Conservation (phyloP, 2,888 invertebrate species). For the Imbricaverruca yamaguchii region DNA sequence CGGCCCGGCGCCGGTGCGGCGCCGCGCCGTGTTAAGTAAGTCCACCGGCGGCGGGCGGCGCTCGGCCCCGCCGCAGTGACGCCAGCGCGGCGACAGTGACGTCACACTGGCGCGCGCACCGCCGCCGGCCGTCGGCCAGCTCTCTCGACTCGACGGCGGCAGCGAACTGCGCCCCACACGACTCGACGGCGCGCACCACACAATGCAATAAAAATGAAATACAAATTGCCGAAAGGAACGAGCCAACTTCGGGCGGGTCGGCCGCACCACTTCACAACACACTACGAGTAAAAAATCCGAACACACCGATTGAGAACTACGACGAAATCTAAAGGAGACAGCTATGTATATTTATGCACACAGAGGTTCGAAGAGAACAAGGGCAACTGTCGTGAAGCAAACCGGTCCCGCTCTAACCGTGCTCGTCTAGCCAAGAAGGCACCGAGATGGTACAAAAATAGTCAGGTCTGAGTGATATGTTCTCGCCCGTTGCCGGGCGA, state of each 20-base stretch:
- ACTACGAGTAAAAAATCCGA: not conserved
- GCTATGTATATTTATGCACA: not conserved
- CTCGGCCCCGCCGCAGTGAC: not conserved
- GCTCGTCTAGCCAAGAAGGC: constrained; percentile 15
- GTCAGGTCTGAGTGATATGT: constrained; percentile 12
- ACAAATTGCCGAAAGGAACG: not conserved
- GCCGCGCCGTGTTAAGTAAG: not conserved
- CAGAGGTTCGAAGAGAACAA: not conserved
- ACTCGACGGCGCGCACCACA: not conserved
- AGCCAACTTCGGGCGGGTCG: not conserved
- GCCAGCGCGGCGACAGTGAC: not conserved
- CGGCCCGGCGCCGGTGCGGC: not conserved
- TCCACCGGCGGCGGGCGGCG: not conserved
- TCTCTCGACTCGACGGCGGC: not conserved
- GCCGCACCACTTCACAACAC: not conserved
- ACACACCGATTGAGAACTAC: not conserved
- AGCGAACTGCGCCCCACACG: not conserved
- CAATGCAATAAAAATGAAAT: constrained; percentile 15
- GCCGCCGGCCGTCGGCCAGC: not conserved
- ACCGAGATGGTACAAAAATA: constrained; percentile 20
- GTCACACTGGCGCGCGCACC: not conserved
- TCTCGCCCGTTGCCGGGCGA: not conserved
- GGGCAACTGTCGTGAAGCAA: not conserved
- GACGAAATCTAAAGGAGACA: not conserved
- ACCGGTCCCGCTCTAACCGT: not conserved